Conservation (phyloP, 2,113 vertebrate species). For the Tychaedon coryphoeus region DNA sequence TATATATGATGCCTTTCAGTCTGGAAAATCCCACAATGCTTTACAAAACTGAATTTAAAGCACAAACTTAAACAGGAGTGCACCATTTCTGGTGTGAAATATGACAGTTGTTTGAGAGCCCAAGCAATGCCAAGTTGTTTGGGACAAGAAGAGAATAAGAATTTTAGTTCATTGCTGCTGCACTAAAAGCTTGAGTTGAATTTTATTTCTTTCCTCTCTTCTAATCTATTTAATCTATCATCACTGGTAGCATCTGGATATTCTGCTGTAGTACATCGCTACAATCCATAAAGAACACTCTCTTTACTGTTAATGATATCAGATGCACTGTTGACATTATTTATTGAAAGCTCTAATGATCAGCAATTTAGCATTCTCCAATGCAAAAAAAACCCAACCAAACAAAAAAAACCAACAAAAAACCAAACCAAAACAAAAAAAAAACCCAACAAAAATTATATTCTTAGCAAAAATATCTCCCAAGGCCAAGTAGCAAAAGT, state of each 20-base stretch:
- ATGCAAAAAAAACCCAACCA: too few species aligned
- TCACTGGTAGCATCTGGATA: background rate
- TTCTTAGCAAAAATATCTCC: background rate
- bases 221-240: conserved; percentile 19
- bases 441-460: too few species aligned
- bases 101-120: conserved; percentile 41
- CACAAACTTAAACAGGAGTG: background rate
- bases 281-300: background rate
- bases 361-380: background rate
- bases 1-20: conserved; percentile 52
- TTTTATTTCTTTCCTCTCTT: conserved; percentile 12
- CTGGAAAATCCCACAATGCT: conserved; percentile 44
- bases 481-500: background rate
- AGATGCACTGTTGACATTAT: background rate
- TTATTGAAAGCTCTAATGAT: background rate
- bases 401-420: too few species aligned
- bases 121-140: conserved; percentile 37
- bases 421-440: too few species aligned
- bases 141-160: conserved; percentile 48
- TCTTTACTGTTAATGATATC: background rate
- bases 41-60: conserved; percentile 45
- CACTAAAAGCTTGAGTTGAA: background rate
- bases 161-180: conserved; percentile 5
- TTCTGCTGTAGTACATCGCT: background rate
- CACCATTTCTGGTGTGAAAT: conserved; percentile 44